Evolutionary conservation across 2,113 vertebrate species (phyloP), one percentile per base, ranked within the genome.

Genomic region (Calyptommatus sinebrachiatus): DNA sequence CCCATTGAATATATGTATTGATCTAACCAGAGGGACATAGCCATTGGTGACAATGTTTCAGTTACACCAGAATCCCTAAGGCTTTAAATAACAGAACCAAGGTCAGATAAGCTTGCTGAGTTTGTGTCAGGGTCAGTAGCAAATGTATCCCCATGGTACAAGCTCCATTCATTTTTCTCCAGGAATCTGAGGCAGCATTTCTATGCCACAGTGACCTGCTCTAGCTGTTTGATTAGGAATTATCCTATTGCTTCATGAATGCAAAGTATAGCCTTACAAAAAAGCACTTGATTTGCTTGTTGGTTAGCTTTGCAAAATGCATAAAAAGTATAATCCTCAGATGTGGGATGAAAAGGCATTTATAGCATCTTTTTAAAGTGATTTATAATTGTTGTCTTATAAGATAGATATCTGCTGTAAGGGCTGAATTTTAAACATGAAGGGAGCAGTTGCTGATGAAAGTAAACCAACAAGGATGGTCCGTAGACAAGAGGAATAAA

Each of bases 71-170:
- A 5, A 78, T 81, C 89, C 87, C 87, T 66, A 31, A 77, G 85
- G 90, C 80, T 29, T 70, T 85, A 0, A 0, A 79, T 71, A 74
- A 7, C 66, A 10, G 50, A 84, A 79, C 66, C 88, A 90, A 90
- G 88, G 90, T 90, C 89, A 91, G 86, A 82, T 68, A 78, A 85
- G 73, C 66, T 76, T 79, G 82, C 1, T 53, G 80, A 86, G 91
- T 86, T 80, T 90, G 81, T 87, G 87, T 88, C 89, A 91, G 77
- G 84, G 86, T 77, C 24, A 78, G 71, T 60, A 87, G 86, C 87
- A 78, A 78, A 89, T 45, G n/a, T 14, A 89, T 85, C 86, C 88
- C 88, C 79, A 26, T 60, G 53, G 41, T 73, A 81, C 45, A 75
- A 20, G 61, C 81, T 70, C 85, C 86, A 87, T 18, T 4, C 50